Base-by-base conservation (phyloP, 2,113 vertebrate genomes). In the Strix uralensis region DNA sequence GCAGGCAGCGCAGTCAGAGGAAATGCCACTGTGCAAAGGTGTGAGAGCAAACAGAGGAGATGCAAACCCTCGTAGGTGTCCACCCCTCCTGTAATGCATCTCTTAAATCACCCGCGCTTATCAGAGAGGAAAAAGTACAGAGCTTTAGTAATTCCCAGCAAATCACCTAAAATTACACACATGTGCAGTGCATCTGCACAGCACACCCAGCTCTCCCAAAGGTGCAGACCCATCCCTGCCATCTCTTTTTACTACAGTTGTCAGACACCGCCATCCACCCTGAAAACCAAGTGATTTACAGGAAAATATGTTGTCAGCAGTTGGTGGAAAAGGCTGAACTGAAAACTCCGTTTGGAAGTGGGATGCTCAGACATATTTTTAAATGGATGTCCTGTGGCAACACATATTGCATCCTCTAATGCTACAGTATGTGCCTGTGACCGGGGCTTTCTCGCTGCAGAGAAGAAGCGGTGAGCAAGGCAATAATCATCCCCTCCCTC, bases 311-410 rank as follows among this genome's bases (percentile, higher is more conserved):
- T 62, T 71, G 79, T 78, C 59, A 11, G 92, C 94, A 86, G 92
- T 63, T 81, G 92, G 94, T 86, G 93, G 74, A 20, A 86, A 88
- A 88, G 67, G 71, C 94, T 93, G 92, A 92, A 88, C 82, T 13
- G 80, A 86, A 88, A 86, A 78, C 88, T 84, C 91, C 5, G 30
- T 18, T 86, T 79, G 86, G 77, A 84, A 94, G 86, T 55, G 83
- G 94, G 94, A 91, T 95, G 94, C 86, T 92, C 65, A 87, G 83
- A n/a, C 80, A n/a, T 57, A 67, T 94, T 96, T 95, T 92, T 77
- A 80, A 93, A 80, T 81, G 90, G 80, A 49, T 84, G 92, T 93
- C 95, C 92, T 92, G 95, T 96, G 95, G 95, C 86, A 95, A 74
- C 93, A 86, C 94, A 93, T 72, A 95, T 91, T 95, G 93, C 93